phyloP scores from a whole-genome alignment of 2,888 invertebrate genomes.

The Agrotis exclamationis region DNA sequence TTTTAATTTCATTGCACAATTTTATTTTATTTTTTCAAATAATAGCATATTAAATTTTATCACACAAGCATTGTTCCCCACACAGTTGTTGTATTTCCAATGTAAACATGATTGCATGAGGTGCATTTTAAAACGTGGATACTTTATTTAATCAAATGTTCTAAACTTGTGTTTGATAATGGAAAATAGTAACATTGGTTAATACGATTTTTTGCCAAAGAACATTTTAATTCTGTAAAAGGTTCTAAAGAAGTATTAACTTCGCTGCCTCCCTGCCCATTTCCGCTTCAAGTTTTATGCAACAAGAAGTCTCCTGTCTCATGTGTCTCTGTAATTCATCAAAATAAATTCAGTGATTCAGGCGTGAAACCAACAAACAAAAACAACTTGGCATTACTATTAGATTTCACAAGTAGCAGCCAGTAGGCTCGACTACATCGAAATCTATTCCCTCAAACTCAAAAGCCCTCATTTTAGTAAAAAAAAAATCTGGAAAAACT shows the following conservation, averaged over 20 bases:
- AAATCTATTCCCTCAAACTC: background rate
- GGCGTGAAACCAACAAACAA: too few species aligned
- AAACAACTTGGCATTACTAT: too few species aligned
- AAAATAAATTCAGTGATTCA: too few species aligned
- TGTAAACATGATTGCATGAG: constrained; percentile 31
- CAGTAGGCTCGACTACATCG: background rate
- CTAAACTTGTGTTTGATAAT: constrained; percentile 6
- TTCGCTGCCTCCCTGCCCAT: too few species aligned
- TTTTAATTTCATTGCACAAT: background rate
- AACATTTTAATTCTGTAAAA: too few species aligned
- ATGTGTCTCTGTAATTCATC: too few species aligned
- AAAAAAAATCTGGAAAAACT: background rate
- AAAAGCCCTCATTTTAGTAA: background rate
- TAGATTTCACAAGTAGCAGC: too few species aligned
- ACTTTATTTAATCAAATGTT: constrained; percentile 17
- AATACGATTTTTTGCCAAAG: constrained; percentile 7
- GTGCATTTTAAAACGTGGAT: background rate
- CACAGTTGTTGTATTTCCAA: constrained; percentile 34
- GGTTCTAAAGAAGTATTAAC: too few species aligned
- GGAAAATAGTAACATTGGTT: constrained; percentile 2
- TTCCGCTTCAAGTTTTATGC: too few species aligned
- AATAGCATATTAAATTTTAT: constrained; percentile 4
- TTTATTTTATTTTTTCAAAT: background rate
- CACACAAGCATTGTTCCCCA: background rate
- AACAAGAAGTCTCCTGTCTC: too few species aligned